Conservation (phyloP, 2,113 vertebrate genomes). For the Thalassoma bifasciatum region DNA sequence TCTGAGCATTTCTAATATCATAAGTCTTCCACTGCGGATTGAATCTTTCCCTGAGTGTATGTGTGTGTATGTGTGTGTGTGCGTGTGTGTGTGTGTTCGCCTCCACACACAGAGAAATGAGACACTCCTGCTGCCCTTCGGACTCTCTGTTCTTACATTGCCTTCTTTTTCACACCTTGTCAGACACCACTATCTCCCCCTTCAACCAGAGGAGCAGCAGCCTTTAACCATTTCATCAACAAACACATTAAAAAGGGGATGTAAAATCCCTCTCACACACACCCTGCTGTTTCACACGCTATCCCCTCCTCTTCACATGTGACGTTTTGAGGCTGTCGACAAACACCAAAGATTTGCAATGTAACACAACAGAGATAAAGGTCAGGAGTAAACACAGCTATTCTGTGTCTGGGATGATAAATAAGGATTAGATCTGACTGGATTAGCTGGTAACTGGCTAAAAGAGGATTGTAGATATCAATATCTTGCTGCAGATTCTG, state of each 20-base stretch:
- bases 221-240: constrained; percentile 63
- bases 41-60: constrained; percentile 2
- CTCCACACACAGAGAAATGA: constrained; percentile 54
- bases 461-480: neutral
- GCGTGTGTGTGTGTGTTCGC: constrained; percentile 32
- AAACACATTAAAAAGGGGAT: constrained; percentile 14
- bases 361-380: constrained; percentile 28
- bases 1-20: constrained; percentile 34
- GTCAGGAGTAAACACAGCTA: constrained; percentile 27
- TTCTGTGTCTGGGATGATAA: neutral
- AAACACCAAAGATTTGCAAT: constrained; percentile 25
- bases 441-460: neutral
- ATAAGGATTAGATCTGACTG: neutral
- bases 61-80: neutral
- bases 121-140: constrained; percentile 63
- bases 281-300: constrained; percentile 44
- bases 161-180: constrained; percentile 75
- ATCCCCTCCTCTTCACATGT: constrained; percentile 17
- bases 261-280: neutral
- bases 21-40: constrained; percentile 42
- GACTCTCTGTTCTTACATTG: constrained; percentile 52
- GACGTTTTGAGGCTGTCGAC: constrained; percentile 10
- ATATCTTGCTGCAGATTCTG: neutral
- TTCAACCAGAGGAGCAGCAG: constrained; percentile 28
- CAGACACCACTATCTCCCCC: constrained; percentile 62